A percentile compares a stretch with the other conserved stretches of the same genome.
These are phyloP conservation scores for Nothobranchius kuhntae DNA, from an alignment of 2,113 vertebrate genomes.

Conservation along the genomic window DNA sequence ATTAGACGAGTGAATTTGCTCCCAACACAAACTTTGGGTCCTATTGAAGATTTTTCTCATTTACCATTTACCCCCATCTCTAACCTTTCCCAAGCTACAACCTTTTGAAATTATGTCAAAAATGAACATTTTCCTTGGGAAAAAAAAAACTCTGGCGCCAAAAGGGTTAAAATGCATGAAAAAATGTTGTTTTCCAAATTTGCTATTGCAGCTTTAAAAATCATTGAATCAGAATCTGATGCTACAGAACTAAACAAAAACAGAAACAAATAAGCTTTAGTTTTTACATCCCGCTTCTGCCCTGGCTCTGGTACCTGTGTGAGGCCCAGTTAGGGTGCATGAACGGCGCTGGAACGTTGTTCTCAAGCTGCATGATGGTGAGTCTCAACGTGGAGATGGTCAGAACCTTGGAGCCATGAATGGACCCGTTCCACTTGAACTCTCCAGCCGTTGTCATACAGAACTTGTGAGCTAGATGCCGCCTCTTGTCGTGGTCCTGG, in stretches of 20 bases:
- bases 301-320: constrained; percentile 85
- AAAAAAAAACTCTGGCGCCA: too few species aligned
- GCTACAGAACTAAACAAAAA: neutral
- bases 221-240: neutral
- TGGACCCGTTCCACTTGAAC: constrained; percentile 98
- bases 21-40: too few species aligned
- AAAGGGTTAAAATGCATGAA: too few species aligned
- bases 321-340: constrained; percentile 99
- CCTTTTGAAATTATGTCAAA: too few species aligned
- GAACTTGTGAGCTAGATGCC: constrained; percentile 97
- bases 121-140: too few species aligned
- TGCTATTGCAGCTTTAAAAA: too few species aligned
- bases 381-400: constrained; percentile 96
- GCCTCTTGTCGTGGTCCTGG: constrained; percentile 93
- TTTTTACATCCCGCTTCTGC: neutral
- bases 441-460: constrained; percentile 96
- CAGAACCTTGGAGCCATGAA: constrained; percentile 94
- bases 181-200: too few species aligned
- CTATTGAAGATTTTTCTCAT: too few species aligned
- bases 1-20: too few species aligned
- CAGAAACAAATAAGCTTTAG: neutral
- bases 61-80: too few species aligned
- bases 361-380: constrained; percentile 97
- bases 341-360: constrained; percentile 95
- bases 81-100: too few species aligned